Conservation (phyloP, 1,140 invertebrate genomes). For the Lucilia cuprina region DNA sequence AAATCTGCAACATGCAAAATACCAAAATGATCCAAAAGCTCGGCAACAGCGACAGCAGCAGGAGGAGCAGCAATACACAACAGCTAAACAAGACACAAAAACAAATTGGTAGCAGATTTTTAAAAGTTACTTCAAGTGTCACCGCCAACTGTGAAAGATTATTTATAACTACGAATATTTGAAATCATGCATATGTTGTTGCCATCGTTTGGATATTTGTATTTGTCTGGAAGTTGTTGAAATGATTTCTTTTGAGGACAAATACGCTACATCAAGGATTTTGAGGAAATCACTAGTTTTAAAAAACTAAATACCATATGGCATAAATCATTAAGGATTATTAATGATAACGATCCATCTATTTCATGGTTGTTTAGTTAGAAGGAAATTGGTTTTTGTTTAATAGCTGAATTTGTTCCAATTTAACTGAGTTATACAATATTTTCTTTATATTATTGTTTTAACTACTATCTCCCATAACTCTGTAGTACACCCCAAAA, state of each 20-base stretch:
- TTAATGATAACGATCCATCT: no score
- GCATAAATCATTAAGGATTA: no score
- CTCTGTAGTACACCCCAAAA: no score
- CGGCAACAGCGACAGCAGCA: neutral
- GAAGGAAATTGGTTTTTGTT: no score
- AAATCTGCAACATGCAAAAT: conserved; percentile 23
- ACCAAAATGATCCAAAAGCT: neutral
- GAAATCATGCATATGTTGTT: conserved; percentile 10
- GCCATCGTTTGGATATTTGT: neutral
- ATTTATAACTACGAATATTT: conserved; percentile 24
- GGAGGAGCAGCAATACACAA: neutral
- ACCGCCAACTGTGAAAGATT: conserved; percentile 32
- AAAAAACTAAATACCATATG: no score
- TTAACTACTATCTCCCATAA: no score
- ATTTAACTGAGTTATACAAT: no score
- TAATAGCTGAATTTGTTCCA: no score
- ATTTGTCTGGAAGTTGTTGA: neutral
- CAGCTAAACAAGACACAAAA: neutral
- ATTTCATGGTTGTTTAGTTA: no score
- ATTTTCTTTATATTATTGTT: neutral
- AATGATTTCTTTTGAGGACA: neutral
- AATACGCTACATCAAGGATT: neutral
- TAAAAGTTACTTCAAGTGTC: conserved; percentile 28
- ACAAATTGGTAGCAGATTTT: conserved; percentile 31
- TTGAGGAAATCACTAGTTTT: neutral